These are phyloP conservation scores for Diabrotica virgifera DNA, from an alignment of 1,140 invertebrate genomes.

Conservation along the genomic window DNA sequence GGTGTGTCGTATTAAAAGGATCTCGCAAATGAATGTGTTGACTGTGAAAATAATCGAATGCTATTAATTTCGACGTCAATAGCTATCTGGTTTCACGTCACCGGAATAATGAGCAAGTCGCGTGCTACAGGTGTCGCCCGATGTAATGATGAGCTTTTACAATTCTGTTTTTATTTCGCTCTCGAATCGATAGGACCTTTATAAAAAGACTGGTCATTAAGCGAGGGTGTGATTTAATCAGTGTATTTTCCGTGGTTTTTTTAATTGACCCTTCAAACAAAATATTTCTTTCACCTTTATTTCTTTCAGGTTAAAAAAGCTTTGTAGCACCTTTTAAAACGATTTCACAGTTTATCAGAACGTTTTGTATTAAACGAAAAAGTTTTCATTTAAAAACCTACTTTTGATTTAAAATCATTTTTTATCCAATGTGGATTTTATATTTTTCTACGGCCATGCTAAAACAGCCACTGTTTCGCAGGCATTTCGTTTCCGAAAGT, in stretches of 20 bases:
- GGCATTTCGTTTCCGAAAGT: no score
- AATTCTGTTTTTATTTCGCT: constrained; percentile 23
- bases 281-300: no score
- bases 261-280: no score
- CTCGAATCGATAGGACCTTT: constrained; percentile 23
- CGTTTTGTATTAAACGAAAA: no score
- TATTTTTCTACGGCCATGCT: no score
- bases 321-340: no score
- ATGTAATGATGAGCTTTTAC: constrained; percentile 36
- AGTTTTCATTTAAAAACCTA: no score
- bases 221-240: not conserved
- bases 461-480: no score
- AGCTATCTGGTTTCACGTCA: constrained; percentile 32
- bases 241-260: not conserved
- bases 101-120: constrained; percentile 38
- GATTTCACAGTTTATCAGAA: no score
- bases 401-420: no score
- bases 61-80: constrained; percentile 43
- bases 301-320: no score
- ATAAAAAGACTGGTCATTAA: constrained; percentile 10
- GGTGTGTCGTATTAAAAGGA: constrained; percentile 22
- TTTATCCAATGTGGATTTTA: no score
- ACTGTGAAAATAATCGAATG: constrained; percentile 43
- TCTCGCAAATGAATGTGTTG: constrained; percentile 36
- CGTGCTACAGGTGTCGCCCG: constrained; percentile 39